These are phyloP conservation scores for Tokudaia muenninki DNA, from an alignment of 2,797 vertebrate species.

Conservation along the genomic window DNA sequence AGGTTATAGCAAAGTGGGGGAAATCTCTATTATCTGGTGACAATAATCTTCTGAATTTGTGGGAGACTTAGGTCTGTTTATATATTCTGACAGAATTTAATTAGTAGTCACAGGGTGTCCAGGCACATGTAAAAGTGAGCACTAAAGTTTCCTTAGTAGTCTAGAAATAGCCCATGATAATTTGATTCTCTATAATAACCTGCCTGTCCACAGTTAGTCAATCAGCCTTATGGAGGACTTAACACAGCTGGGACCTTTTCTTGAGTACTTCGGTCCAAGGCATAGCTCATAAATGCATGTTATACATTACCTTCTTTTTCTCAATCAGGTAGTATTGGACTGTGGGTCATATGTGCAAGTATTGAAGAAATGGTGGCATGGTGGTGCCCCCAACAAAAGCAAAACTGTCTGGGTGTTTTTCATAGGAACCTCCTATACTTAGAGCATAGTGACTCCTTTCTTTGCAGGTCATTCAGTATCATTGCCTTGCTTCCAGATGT, in stretches of 20 bases:
- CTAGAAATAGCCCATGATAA: background rate
- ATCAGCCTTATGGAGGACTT: too few relatives aligned
- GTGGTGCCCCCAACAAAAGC: background rate
- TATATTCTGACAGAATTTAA: background rate
- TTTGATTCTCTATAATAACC: background rate
- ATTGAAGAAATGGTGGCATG: background rate
- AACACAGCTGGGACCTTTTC: background rate
- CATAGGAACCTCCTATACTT: background rate
- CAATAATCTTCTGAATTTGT: background rate
- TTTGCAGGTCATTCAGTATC: background rate
- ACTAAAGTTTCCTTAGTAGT: background rate
- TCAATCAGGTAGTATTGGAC: background rate
- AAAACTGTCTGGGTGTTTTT: background rate
- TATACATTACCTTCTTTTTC: background rate
- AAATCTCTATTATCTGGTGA: background rate
- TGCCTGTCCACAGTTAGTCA: background rate
- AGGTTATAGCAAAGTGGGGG: background rate
- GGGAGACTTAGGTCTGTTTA: background rate
- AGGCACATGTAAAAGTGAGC: background rate
- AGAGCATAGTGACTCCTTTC: background rate
- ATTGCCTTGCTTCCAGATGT: background rate
- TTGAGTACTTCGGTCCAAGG: background rate
- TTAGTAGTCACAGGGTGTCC: background rate
- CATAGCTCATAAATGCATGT: background rate
- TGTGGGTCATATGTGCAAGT: background rate